Percentiles rank a stretch among this genome's conserved stretches.
Evolutionary conservation across 2,797 vertebrate genomes (phyloP).

Genomic region (Choloepus didactylus): DNA sequence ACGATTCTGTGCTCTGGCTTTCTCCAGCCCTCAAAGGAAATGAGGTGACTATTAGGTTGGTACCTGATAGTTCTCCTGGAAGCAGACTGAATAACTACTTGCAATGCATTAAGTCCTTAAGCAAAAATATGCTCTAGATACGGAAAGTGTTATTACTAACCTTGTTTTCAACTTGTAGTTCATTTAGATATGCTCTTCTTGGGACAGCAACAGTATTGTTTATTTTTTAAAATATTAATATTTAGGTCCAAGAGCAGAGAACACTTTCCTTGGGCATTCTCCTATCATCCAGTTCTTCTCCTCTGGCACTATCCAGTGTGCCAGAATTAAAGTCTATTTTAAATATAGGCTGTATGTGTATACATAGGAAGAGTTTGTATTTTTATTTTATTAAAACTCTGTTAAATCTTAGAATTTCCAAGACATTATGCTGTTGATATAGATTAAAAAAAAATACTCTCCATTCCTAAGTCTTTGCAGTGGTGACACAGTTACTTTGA

Average conservation of each 20-base stretch:
- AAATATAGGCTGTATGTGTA: background rate
- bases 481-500: background rate
- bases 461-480: background rate
- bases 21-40: background rate
- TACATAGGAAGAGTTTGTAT: background rate
- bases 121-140: background rate
- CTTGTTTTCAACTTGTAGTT: background rate
- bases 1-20: background rate
- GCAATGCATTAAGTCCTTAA: background rate
- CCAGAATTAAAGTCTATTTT: background rate
- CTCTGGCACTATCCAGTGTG: background rate
- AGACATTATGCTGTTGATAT: background rate
- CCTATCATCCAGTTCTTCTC: background rate
- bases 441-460: background rate
- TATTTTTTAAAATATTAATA: background rate
- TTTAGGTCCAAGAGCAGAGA: background rate
- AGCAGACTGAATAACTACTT: background rate
- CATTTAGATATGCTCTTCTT: background rate
- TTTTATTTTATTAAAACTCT: background rate
- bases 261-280: background rate
- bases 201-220: background rate
- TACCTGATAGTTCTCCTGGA: background rate
- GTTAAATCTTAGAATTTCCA: background rate
- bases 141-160: background rate
- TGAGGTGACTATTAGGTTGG: accelerated